Conservation (phyloP, 2,113 vertebrate genomes). For the Charina bottae region DNA sequence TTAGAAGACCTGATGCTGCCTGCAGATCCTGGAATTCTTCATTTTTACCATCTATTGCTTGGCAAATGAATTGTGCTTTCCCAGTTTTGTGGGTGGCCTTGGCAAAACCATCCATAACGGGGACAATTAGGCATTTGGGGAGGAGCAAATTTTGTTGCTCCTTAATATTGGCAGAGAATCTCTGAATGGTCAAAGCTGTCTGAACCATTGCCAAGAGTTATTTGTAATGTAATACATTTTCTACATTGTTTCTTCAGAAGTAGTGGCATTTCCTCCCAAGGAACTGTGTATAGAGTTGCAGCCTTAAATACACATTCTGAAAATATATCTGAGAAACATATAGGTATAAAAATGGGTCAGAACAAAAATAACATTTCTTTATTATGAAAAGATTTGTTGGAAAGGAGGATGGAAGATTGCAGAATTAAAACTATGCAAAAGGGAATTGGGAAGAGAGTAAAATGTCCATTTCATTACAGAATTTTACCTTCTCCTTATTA, state of each 20-base stretch:
- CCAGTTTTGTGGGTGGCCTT: neutral
- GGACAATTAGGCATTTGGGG: neutral
- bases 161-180: neutral
- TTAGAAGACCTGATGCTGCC: neutral
- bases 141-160: neutral
- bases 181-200: neutral
- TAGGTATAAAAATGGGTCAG: neutral
- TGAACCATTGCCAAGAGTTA: neutral
- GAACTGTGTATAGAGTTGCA: neutral
- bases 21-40: neutral
- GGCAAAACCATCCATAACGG: neutral
- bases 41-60: neutral
- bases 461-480: neutral
- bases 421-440: neutral
- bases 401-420: neutral
- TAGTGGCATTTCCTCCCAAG: neutral
- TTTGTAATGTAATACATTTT: neutral
- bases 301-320: neutral
- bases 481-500: neutral
- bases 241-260: neutral
- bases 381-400: neutral
- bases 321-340: neutral
- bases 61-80: neutral
- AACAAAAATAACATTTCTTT: neutral
- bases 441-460: neutral